Base-by-base conservation (phyloP, 2,797 vertebrate species). In the Bufotes viridis region DNA sequence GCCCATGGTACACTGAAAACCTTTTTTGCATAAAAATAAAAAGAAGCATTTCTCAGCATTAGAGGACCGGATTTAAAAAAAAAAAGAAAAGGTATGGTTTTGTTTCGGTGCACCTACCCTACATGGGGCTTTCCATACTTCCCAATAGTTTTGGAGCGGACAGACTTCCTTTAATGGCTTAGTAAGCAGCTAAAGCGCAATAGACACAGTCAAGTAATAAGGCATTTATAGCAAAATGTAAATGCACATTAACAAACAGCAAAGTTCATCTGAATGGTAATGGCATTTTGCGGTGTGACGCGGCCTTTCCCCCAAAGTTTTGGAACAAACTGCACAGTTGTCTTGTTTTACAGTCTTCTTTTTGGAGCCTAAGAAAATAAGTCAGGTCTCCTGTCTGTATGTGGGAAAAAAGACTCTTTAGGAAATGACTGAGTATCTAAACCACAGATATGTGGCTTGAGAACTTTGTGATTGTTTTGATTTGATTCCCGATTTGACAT, bases 401-500 rank as follows among this genome's bases (percentile, higher is more conserved):
- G 78, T 72, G 67, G 85, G 85, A 80, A 78, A 78, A 87, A 72
- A 3, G 14, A 26, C 67, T 60, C 22, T 72, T 61, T 86, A 70
- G 78, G 65, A 87, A 87, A 80, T 72, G 53, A 70, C 51, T 63
- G 70, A 87, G 34, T 49, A 74, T 87, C 65, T 60, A 13, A 86
- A 87, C 85, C 85, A 87, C 85, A 87, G 78, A 80, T 60, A 87
- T 87, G 78, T 34, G 57, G 29, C 15, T 20, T 5, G 34, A 78
- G 69, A 61, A 82, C 58, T 72, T 81, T 51, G 34, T 29, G 7
- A 51, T 20, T 76, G 42, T 81, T 87, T 82, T 61, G 79, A 42
- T 87, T 82, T 61, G 79, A 42, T 61, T 81, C 76, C 57, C 58
- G 0, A 81, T 82, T 87, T 82, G 67, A 81, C 86, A 87, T 87